Percentiles rank a stretch among this genome's conserved stretches.
These are phyloP conservation scores for Cherax quadricarinatus DNA, from an alignment of 1,140 invertebrate species.

Conservation along the genomic window DNA sequence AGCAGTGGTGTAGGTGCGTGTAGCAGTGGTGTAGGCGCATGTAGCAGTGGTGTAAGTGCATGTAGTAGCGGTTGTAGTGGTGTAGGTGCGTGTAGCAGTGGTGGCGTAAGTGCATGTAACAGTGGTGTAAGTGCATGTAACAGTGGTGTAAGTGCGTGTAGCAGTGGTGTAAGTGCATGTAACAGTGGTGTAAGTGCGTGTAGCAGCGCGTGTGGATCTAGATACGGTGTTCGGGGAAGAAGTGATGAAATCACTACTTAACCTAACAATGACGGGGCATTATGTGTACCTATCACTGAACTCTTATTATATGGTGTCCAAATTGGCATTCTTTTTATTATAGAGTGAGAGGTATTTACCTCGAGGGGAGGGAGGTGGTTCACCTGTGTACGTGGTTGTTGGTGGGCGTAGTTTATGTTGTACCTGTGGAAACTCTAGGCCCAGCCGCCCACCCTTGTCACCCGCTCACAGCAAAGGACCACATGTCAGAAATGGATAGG, in stretches of 20 bases:
- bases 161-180: not conserved
- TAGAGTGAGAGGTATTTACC: constrained; percentile 4
- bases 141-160: too few species aligned
- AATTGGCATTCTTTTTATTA: constrained; percentile 14
- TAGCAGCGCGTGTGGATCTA: not conserved
- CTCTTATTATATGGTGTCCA: constrained; percentile 10
- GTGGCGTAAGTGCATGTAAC: too few species aligned
- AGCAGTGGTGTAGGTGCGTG: too few species aligned
- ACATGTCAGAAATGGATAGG: too few species aligned
- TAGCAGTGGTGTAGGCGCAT: not conserved
- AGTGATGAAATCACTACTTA: not conserved
- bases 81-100: too few species aligned
- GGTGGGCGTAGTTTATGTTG: not conserved
- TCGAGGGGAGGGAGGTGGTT: not conserved
- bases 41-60: not conserved
- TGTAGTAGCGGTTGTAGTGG: too few species aligned
- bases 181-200: not conserved
- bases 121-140: not conserved
- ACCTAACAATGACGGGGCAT: not conserved
- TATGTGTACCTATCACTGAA: constrained; percentile 9
- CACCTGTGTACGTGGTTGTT: not conserved
- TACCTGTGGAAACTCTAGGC: too few species aligned
- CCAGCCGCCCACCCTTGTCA: not conserved
- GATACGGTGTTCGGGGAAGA: not conserved
- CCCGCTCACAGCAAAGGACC: not conserved